Conservation (phyloP, 2,113 vertebrate genomes). For the Oreotrochilus melanogaster region DNA sequence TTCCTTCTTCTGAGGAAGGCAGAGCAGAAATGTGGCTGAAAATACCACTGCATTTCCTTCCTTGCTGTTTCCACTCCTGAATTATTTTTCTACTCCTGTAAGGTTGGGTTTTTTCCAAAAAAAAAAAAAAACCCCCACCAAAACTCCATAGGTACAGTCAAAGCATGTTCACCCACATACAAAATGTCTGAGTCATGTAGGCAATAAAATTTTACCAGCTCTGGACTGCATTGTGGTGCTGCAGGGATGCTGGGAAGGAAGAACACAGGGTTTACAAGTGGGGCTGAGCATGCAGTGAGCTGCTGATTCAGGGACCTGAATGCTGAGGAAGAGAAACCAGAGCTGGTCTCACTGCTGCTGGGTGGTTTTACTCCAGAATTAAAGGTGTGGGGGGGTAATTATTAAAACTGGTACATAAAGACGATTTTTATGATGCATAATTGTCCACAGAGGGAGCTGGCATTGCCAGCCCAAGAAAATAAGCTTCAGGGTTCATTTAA, state of each 20-base stretch:
- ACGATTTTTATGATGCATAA: not conserved
- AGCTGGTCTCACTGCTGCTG: not conserved
- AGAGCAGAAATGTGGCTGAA: not conserved
- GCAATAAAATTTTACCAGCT: not conserved
- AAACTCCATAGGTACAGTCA: fast-evolving
- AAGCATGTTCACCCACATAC: not conserved
- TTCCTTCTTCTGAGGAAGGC: not conserved
- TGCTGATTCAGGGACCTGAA: not conserved
- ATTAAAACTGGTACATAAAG: not conserved
- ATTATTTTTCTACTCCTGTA: not conserved
- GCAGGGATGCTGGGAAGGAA: not conserved
- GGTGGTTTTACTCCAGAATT: not conserved
- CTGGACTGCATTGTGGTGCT: not conserved
- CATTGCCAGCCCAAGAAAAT: not conserved
- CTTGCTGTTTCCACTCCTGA: not conserved
- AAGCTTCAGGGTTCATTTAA: not conserved
- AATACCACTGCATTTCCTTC: not conserved
- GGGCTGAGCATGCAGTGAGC: fast-evolving
- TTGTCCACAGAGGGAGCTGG: not conserved
- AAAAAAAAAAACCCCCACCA: not conserved
- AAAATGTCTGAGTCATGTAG: not conserved
- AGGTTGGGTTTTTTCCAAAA: not conserved
- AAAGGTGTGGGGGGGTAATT: not conserved
- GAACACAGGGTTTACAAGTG: too few species aligned
- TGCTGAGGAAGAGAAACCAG: not conserved